Conservation (phyloP, 2,888 invertebrate genomes). For the Lottia gigantea region DNA sequence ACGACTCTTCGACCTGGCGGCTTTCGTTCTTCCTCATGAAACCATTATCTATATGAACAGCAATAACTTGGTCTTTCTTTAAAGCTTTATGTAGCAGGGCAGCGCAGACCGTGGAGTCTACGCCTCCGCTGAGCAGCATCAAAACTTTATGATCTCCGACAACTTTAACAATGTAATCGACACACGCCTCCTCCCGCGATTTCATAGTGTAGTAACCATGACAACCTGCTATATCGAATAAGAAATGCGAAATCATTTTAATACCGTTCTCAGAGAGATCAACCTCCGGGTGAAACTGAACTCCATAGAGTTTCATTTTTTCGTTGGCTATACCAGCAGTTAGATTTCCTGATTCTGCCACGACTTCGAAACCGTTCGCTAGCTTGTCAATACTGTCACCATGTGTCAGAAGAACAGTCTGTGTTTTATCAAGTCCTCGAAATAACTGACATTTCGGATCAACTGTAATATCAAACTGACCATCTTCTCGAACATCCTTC, state of each 20-base stretch:
- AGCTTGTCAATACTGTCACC: conserved; percentile 95
- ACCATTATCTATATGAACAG: conserved; percentile 98
- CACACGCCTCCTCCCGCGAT: conserved; percentile 87
- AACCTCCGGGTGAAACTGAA: conserved; percentile 99
- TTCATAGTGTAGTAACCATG: conserved; percentile 89
- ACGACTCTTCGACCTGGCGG: conserved; percentile 84
- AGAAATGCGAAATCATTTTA: conserved; percentile 92
- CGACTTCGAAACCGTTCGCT: conserved; percentile 87
- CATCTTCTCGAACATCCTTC: conserved; percentile 92
- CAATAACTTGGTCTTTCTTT: conserved; percentile 86
- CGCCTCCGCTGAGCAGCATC: conserved; percentile 95
- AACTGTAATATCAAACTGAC: conserved; percentile 89
- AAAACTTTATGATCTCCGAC: conserved; percentile 93
- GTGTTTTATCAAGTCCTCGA: conserved; percentile 87
- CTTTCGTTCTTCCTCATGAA: conserved; percentile 98
- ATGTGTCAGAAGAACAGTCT: conserved; percentile 93
- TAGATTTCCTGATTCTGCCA: conserved; percentile 74
- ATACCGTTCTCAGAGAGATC: conserved; percentile 92
- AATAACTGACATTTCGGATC: conserved; percentile 90
- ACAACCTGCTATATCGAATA: conserved; percentile 89
- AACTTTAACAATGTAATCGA: conserved; percentile 88
- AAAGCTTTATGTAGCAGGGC: conserved; percentile 92
- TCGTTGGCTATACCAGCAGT: conserved; percentile 85
- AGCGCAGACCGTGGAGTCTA: conserved; percentile 99
- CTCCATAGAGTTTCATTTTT: conserved; percentile 81